These are phyloP conservation scores for Orthonyx spaldingii DNA, from an alignment of 2,113 vertebrate genomes.

Conservation along the genomic window DNA sequence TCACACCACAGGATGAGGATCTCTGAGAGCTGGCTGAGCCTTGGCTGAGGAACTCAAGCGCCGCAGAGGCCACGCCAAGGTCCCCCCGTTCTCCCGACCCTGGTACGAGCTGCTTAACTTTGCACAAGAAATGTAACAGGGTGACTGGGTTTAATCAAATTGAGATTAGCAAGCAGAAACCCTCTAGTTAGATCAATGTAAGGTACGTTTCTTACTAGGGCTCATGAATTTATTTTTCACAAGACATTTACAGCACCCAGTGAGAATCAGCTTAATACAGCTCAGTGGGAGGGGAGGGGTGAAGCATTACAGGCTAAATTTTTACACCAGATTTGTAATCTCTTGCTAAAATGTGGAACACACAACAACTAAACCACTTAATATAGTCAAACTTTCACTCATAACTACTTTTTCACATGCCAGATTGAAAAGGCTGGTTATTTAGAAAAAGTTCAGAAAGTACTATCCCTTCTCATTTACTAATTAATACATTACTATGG, in stretches of 20 bases:
- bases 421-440: not conserved
- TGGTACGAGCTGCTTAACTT: not conserved
- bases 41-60: not conserved
- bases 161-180: not conserved
- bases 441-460: not conserved
- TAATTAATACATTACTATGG: not conserved
- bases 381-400: not conserved
- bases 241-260: not conserved
- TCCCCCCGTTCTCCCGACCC: not conserved
- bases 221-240: not conserved
- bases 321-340: not conserved
- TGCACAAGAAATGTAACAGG: not conserved
- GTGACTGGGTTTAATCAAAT: not conserved
- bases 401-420: not conserved
- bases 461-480: not conserved
- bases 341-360: not conserved
- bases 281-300: not conserved
- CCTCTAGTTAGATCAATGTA: not conserved
- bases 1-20: not conserved
- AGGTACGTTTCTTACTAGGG: not conserved
- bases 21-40: not conserved
- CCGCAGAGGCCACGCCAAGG: not conserved
- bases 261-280: not conserved
- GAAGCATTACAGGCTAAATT: not conserved
- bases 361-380: not conserved